These are phyloP conservation scores for Anoplolepis gracilipes DNA, from an alignment of 1,140 invertebrate genomes.

Conservation along the genomic window DNA sequence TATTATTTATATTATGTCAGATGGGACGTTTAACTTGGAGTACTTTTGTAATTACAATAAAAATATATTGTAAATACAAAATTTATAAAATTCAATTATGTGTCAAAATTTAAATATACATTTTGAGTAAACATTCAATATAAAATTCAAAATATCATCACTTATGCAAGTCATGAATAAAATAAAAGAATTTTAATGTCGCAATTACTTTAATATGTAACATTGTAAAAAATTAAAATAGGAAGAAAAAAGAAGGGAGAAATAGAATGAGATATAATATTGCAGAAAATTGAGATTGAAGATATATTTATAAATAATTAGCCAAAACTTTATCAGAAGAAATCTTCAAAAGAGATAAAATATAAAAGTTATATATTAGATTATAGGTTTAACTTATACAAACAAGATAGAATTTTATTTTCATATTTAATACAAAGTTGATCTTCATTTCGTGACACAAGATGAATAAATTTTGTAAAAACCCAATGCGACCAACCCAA, in stretches of 20 bases:
- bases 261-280: not conserved
- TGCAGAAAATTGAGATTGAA: not conserved
- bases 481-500: not conserved
- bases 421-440: not conserved
- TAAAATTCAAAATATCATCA: not conserved
- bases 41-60: slow-evolving; percentile 5
- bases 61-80: not conserved
- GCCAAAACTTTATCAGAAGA: not conserved
- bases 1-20: not conserved
- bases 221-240: not conserved
- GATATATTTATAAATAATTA: not conserved
- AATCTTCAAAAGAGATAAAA: not conserved
- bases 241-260: too few relatives aligned
- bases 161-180: slow-evolving; percentile 4
- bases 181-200: not conserved
- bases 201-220: not conserved
- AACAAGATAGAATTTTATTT: not conserved
- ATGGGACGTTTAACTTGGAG: not conserved
- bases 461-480: not conserved
- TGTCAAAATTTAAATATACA: not conserved
- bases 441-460: not conserved
- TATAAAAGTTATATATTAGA: too few relatives aligned
- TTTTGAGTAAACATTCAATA: slow-evolving; percentile 8
- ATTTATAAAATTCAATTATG: not conserved
- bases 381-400: not conserved